A percentile compares a stretch with the other conserved stretches of the same genome.
Conservation (phyloP, 2,113 vertebrate genomes). For the Scomber scombrus region DNA sequence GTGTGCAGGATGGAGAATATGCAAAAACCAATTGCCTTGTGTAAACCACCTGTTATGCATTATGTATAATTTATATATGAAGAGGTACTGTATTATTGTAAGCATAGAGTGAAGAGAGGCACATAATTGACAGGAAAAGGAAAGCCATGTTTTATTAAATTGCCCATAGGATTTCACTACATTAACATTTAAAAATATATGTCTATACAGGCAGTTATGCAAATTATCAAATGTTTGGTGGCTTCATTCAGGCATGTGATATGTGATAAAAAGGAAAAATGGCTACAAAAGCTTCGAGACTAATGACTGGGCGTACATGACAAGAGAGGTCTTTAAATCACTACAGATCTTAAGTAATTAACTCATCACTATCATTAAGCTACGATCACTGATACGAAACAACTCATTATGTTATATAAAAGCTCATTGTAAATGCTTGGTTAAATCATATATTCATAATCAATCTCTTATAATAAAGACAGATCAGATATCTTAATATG, state of each 20-base stretch:
- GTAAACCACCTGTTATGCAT: slow-evolving; percentile 1
- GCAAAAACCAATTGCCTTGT: neutral
- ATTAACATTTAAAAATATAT: slow-evolving; percentile 25
- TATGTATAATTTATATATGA: slow-evolving; percentile 17
- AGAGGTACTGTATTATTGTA: neutral
- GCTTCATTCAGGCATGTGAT: slow-evolving; percentile 48
- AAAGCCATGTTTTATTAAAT: slow-evolving; percentile 22
- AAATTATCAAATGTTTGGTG: slow-evolving; percentile 50
- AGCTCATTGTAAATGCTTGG: slow-evolving; percentile 60
- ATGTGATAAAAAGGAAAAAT: slow-evolving; percentile 45
- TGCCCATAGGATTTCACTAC: neutral
- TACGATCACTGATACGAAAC: slow-evolving; percentile 65
- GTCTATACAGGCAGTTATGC: slow-evolving; percentile 30
- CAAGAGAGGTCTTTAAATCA: slow-evolving; percentile 67
- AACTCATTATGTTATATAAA: slow-evolving; percentile 65
- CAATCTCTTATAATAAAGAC: slow-evolving; percentile 61
- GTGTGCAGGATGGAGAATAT: neutral
- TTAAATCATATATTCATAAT: slow-evolving; percentile 52
- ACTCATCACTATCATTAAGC: slow-evolving; percentile 72
- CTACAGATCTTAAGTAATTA: slow-evolving; percentile 69
- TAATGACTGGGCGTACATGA: slow-evolving; percentile 47
- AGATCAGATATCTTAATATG: slow-evolving; percentile 48
- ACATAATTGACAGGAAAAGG: neutral
- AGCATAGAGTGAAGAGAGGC: neutral
- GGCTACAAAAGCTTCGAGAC: slow-evolving; percentile 16